phyloP scores from a whole-genome alignment of 1,140 invertebrate genomes.

The Heliconius hermathena region DNA sequence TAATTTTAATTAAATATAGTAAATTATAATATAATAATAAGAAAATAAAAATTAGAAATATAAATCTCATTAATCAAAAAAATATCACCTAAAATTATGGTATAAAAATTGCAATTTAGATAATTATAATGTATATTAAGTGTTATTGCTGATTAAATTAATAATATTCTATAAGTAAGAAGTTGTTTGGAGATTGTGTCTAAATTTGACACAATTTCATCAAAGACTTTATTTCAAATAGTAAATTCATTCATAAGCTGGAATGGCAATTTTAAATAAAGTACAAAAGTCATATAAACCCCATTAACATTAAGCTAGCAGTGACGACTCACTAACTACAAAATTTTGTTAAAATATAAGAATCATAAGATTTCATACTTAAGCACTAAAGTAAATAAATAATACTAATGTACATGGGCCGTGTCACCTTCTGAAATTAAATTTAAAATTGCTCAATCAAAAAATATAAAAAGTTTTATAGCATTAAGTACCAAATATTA shows the following conservation, averaged over 20 bases:
- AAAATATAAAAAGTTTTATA: too few species aligned
- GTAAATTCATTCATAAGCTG: slow-evolving; percentile 52
- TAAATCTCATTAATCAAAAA: slow-evolving; percentile 11
- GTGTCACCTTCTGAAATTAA: slow-evolving; percentile 41
- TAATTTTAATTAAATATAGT: not conserved
- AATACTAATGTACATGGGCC: slow-evolving; percentile 75
- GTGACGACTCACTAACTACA: slow-evolving; percentile 57
- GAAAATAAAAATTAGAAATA: not conserved
- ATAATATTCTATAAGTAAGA: not conserved
- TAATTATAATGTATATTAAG: not conserved
- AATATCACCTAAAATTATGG: not conserved
- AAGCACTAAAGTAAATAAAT: slow-evolving; percentile 78
- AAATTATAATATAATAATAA: slow-evolving; percentile 4
- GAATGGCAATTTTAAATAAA: slow-evolving; percentile 57
- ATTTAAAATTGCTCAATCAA: not conserved
- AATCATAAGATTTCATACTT: slow-evolving; percentile 65
- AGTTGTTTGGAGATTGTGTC: not conserved
- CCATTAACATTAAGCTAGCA: slow-evolving; percentile 53
- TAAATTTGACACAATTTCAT: not conserved
- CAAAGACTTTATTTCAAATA: not conserved
- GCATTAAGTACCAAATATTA: too few species aligned
- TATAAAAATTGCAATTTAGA: slow-evolving; percentile 11
- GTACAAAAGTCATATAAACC: slow-evolving; percentile 47
- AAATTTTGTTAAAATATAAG: slow-evolving; percentile 45
- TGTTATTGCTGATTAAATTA: slow-evolving; percentile 2